phyloP scores from a whole-genome alignment of 2,113 vertebrate genomes.

The Sylvilagus bachmani region DNA sequence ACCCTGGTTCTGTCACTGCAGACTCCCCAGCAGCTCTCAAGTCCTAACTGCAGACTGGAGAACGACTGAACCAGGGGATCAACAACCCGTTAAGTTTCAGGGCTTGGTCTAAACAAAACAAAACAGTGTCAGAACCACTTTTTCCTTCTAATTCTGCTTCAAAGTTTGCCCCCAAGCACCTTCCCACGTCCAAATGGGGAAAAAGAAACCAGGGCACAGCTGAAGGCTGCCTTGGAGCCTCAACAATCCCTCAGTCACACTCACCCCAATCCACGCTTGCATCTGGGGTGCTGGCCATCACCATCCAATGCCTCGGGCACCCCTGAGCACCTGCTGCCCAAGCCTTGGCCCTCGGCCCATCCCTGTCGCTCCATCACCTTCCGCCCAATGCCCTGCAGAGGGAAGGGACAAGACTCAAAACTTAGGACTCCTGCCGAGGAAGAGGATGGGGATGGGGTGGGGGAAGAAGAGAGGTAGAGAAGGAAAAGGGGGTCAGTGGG shows the following conservation, averaged over 20 bases:
- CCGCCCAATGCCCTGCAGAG: conserved; percentile 94
- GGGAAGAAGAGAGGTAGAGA: neutral
- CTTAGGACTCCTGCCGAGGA: neutral
- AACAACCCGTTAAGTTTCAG: neutral
- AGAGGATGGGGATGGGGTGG: too few relatives aligned
- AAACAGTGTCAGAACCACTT: neutral
- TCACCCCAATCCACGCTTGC: conserved; percentile 98
- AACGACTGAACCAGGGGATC: neutral
- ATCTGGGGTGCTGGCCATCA: conserved; percentile 96
- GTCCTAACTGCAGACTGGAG: neutral
- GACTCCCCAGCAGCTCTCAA: neutral
- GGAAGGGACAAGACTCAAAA: neutral
- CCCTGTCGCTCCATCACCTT: conserved; percentile 97
- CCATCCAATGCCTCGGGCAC: conserved; percentile 94
- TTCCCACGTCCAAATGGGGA: neutral
- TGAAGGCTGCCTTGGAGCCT: neutral
- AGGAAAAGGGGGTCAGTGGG: neutral
- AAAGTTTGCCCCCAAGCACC: neutral
- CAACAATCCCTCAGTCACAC: conserved; percentile 68
- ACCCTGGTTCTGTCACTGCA: neutral
- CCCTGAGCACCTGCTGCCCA: conserved; percentile 92
- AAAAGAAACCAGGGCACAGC: neutral
- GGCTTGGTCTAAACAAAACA: neutral
- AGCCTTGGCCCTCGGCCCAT: conserved; percentile 95
- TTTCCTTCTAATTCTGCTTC: conserved; percentile 42